Conservation (phyloP, 2,888 invertebrate genomes). For the Torymus aiolomorphi region DNA sequence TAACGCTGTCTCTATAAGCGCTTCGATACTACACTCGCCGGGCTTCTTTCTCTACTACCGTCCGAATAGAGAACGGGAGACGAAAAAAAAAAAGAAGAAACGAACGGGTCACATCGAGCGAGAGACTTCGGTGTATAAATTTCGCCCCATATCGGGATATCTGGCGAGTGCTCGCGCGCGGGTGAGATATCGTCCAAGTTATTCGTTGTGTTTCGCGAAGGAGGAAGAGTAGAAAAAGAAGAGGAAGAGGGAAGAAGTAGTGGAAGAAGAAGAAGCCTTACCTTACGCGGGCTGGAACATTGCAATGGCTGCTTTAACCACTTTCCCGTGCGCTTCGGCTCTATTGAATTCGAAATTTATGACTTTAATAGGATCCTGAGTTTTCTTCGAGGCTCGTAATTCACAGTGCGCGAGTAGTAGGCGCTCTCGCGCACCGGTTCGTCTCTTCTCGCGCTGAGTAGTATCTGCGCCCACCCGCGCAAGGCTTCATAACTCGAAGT, state of each 20-base stretch:
- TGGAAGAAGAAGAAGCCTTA: conserved; percentile 23
- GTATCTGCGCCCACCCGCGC: conserved; percentile 23
- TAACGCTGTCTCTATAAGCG: no score
- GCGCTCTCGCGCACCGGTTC: conserved; percentile 17
- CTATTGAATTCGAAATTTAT: conserved; percentile 74
- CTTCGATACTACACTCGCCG: no score
- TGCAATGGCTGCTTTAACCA: conserved; percentile 37
- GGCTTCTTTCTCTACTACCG: no score
- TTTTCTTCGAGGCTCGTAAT: conserved; percentile 68
- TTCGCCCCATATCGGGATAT: no score
- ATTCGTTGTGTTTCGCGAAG: conserved; percentile 40
- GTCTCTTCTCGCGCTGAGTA: conserved; percentile 24
- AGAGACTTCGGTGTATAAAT: conserved; percentile 13
- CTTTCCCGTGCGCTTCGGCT: conserved; percentile 56
- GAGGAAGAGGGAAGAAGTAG: not conserved
- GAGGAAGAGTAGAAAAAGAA: not conserved
- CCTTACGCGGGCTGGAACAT: conserved; percentile 8
- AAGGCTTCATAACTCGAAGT: conserved; percentile 47
- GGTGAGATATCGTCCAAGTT: conserved; percentile 47
- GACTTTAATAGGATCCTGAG: conserved; percentile 73
- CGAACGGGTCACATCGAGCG: no score
- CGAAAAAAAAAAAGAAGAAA: no score
- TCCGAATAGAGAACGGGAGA: no score
- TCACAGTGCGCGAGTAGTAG: conserved; percentile 62
- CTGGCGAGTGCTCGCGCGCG: no score